Conservation (phyloP, 1,140 invertebrate species). For the Brachionus rubens region DNA sequence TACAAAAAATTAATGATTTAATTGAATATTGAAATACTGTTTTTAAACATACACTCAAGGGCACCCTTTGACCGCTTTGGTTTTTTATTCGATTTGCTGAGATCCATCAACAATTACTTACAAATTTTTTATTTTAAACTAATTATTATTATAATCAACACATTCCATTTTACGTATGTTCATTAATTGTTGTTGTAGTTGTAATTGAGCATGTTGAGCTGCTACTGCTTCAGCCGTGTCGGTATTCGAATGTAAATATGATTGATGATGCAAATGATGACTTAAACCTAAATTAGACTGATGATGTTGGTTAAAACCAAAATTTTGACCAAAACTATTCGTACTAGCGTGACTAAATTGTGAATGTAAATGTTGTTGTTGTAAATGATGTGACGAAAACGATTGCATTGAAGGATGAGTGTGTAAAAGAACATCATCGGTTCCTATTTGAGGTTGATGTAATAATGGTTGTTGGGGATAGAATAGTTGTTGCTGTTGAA, state of each 20-base stretch:
- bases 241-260: constrained; percentile 24
- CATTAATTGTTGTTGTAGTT: constrained; percentile 43
- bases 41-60: too few relatives aligned
- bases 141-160: constrained; percentile 37
- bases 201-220: constrained; percentile 23
- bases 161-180: constrained; percentile 44
- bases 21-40: too few relatives aligned
- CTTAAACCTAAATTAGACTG: neutral
- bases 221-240: neutral
- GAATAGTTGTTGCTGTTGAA: constrained; percentile 1
- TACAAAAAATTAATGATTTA: too few relatives aligned
- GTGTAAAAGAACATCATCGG: constrained; percentile 24
- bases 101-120: too few relatives aligned
- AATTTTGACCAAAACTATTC: constrained; percentile 30
- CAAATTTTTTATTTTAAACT: neutral
- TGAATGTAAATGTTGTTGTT: constrained; percentile 28
- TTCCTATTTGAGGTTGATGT: constrained; percentile 14
- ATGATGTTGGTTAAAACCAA: constrained; percentile 2
- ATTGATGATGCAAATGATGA: constrained; percentile 31
- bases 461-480: constrained; percentile 11
- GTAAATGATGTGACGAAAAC: neutral
- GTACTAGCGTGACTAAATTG: constrained; percentile 16
- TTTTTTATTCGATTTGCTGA: too few relatives aligned
- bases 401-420: neutral
- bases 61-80: too few relatives aligned